A percentile compares a stretch with the other conserved stretches of the same genome.
Conservation (phyloP, 2,888 invertebrate genomes). For the Perizoma flavofasciatum region DNA sequence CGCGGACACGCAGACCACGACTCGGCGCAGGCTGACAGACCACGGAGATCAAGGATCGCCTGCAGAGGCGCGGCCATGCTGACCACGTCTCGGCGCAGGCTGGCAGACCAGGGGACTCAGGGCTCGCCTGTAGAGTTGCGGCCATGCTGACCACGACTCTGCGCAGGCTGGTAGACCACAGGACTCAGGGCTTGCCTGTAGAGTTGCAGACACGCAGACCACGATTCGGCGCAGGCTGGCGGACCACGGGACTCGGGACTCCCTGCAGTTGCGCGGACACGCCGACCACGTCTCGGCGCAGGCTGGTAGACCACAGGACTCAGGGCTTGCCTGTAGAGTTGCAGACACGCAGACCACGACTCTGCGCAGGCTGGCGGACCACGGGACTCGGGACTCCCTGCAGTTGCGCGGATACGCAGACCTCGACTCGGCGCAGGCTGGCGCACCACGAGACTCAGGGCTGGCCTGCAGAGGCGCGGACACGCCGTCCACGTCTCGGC, state of each 20-base stretch:
- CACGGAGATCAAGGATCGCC: not conserved
- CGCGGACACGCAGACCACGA: too few species aligned
- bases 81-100: not conserved
- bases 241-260: not conserved
- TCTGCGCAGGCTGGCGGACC: slow-evolving; percentile 3
- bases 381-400: not conserved
- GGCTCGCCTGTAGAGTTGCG: too few species aligned
- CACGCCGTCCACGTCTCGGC: not conserved
- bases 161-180: too few species aligned
- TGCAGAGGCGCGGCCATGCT: not conserved
- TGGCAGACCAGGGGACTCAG: too few species aligned
- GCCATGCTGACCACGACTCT: too few species aligned
- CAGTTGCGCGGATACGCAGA: slow-evolving; percentile 3
- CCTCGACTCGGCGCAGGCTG: not conserved
- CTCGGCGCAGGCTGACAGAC: not conserved
- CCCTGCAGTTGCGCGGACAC: not conserved
- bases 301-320: too few species aligned
- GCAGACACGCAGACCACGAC: not conserved
- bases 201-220: not conserved
- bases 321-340: too few species aligned
- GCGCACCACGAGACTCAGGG: not conserved
- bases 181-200: not conserved
- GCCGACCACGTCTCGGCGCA: not conserved
- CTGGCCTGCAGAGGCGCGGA: slow-evolving; percentile 1
- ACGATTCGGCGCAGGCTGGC: not conserved